These are phyloP conservation scores for Cerceris rybyensis DNA, from an alignment of 2,888 invertebrate genomes.

Conservation along the genomic window DNA sequence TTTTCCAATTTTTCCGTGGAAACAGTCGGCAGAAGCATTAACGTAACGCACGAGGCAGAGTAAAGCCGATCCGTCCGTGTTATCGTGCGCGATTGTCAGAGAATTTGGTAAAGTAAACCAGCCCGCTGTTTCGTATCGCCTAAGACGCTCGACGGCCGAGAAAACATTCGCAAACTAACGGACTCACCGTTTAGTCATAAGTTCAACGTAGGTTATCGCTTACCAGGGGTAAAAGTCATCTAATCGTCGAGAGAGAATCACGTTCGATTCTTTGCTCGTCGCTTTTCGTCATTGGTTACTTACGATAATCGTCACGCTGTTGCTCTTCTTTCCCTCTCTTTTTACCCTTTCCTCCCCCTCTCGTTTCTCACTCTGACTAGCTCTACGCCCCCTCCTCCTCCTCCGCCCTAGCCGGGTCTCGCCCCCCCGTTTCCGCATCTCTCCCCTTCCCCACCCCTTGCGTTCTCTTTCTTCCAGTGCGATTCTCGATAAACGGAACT, in stretches of 20 bases:
- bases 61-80: background rate
- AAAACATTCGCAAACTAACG: slow-evolving; percentile 44
- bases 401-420: too few relatives aligned
- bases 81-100: slow-evolving; percentile 5
- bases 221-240: slow-evolving; percentile 74
- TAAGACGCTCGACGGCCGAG: background rate
- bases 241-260: slow-evolving; percentile 54
- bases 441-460: slow-evolving; percentile 29
- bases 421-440: slow-evolving; percentile 17
- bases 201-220: slow-evolving; percentile 74
- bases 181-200: slow-evolving; percentile 48
- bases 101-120: background rate
- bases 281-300: slow-evolving; percentile 67
- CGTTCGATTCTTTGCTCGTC: slow-evolving; percentile 40
- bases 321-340: slow-evolving; percentile 28
- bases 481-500: slow-evolving; percentile 61
- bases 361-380: too few relatives aligned
- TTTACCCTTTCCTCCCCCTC: background rate
- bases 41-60: background rate
- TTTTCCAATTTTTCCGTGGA: slow-evolving; percentile 6
- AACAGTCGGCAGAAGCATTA: slow-evolving; percentile 7
- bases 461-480: slow-evolving; percentile 25
- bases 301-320: slow-evolving; percentile 55
- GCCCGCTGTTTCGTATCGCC: too few relatives aligned
- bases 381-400: too few relatives aligned